Evolutionary conservation across 2,797 vertebrate species (phyloP).

Genomic region (Nasua narica): DNA sequence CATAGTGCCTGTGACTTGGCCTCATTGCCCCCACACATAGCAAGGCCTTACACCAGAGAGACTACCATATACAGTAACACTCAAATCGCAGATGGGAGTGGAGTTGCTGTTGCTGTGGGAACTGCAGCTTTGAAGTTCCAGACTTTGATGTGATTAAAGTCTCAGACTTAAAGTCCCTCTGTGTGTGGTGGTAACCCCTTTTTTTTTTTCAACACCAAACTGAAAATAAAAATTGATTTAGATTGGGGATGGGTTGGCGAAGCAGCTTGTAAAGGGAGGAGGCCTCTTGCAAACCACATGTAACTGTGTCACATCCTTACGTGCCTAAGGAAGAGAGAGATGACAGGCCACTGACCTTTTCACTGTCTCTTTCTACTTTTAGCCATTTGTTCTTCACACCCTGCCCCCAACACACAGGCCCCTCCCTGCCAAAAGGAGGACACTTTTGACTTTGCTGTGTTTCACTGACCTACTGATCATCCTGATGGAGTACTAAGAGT

Average conservation of each 20-base stretch:
- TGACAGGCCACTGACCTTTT: not conserved
- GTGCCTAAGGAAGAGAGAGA: not conserved
- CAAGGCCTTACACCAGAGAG: not conserved
- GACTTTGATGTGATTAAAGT: slow-evolving; percentile 50
- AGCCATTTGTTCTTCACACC: not conserved
- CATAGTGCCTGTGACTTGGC: not conserved
- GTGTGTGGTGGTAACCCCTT: slow-evolving; percentile 15
- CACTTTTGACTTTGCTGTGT: not conserved
- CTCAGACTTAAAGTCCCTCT: slow-evolving; percentile 15
- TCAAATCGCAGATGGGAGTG: not conserved
- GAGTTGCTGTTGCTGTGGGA: slow-evolving; percentile 27
- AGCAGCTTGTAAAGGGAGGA: not conserved
- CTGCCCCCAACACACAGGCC: not conserved
- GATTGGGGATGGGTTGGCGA: slow-evolving; percentile 2
- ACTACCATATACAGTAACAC: not conserved
- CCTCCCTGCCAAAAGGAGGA: fast-evolving
- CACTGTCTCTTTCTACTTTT: not conserved
- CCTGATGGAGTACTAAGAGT: not conserved
- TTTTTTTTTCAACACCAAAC: not conserved
- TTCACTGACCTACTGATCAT: not conserved
- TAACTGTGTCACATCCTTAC: not conserved
- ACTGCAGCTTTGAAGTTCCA: slow-evolving; percentile 45
- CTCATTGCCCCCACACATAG: not conserved
- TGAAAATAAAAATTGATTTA: slow-evolving; percentile 49
- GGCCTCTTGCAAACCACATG: slow-evolving; percentile 10